Evolutionary conservation across 2,888 invertebrate species (phyloP).

Genomic region (Masnerella sp.): DNA sequence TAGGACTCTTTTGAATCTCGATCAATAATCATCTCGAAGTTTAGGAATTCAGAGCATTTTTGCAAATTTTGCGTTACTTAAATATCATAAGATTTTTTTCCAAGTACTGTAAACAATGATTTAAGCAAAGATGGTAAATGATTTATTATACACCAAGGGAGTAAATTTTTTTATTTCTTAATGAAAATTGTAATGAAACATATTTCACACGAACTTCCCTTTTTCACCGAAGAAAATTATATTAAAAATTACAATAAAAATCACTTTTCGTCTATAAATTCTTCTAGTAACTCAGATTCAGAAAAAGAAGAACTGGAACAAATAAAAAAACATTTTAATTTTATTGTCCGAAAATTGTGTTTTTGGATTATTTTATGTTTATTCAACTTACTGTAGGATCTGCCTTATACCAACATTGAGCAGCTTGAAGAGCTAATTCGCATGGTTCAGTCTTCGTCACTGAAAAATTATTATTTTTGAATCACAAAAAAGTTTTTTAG

Average conservation of each 20-base stretch:
- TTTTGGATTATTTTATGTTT: neutral
- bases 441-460: conserved; percentile 62
- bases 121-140: too few species aligned
- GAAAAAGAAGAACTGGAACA: too few species aligned
- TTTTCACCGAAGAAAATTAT: too few species aligned
- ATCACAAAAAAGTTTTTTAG: too few species aligned
- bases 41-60: conserved; percentile 6
- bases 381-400: conserved; percentile 59
- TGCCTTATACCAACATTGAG: conserved; percentile 63
- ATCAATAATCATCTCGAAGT: conserved; percentile 18
- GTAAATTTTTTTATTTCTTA: too few species aligned
- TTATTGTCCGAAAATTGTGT: neutral
- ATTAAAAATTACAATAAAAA: too few species aligned
- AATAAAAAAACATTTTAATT: neutral
- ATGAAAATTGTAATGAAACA: too few species aligned
- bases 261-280: too few species aligned
- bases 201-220: too few species aligned
- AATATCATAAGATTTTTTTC: neutral
- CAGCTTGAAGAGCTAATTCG: conserved; percentile 63
- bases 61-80: neutral
- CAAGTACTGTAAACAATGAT: neutral
- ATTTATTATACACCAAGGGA: too few species aligned
- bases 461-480: too few species aligned
- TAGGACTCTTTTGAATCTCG: conserved; percentile 27
- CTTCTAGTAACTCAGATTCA: too few species aligned